Percentiles rank a stretch among this genome's conserved stretches.
phyloP scores from a whole-genome alignment of 2,797 vertebrate genomes.

The Pipistrellus kuhlii region DNA sequence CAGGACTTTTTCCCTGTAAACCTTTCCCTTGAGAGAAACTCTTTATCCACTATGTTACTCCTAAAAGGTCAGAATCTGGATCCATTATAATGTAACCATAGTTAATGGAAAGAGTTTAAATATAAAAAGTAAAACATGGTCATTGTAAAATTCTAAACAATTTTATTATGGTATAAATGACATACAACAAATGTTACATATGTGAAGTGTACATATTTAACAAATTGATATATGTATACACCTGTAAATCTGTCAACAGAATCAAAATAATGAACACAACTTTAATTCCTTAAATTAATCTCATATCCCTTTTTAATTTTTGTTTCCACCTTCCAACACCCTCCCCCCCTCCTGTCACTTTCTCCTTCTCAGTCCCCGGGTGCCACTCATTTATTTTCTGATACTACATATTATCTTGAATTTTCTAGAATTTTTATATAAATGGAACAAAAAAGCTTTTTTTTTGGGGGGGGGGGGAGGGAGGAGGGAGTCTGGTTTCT shows the following conservation, averaged over 20 bases:
- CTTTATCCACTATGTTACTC: neutral
- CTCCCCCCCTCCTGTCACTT: neutral
- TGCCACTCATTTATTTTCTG: neutral
- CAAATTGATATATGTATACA: neutral
- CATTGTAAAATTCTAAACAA: neutral
- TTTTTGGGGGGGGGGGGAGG: too few species aligned
- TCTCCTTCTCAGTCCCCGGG: neutral
- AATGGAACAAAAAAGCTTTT: neutral
- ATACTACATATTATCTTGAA: neutral
- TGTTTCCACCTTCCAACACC: neutral
- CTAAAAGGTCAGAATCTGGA: neutral
- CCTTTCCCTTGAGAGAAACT: neutral
- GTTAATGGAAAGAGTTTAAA: constrained; percentile 26
- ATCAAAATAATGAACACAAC: neutral
- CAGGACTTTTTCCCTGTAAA: neutral
- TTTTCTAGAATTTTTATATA: constrained; percentile 17
- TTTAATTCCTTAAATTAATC: neutral
- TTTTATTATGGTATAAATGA: neutral
- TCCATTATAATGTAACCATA: neutral
- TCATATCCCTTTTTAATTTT: neutral
- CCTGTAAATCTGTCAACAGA: neutral
- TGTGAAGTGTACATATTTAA: neutral
- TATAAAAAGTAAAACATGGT: neutral
- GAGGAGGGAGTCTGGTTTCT: neutral
- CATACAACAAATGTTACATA: neutral